Evolutionary conservation across 2,113 vertebrate species (phyloP).

Genomic region (Lagopus muta): DNA sequence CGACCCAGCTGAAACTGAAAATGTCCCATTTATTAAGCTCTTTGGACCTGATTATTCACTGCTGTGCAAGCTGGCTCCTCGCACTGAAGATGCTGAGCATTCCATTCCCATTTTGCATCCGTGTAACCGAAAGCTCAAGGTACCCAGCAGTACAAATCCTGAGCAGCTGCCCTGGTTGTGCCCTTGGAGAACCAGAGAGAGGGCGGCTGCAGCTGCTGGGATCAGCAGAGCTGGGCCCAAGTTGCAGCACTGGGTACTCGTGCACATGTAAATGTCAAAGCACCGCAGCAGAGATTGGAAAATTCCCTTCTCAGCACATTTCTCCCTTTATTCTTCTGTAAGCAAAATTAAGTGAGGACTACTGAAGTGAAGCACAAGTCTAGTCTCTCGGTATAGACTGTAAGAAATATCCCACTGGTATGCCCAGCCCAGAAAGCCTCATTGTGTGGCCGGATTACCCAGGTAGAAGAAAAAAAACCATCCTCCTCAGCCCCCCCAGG

Average conservation of each 20-base stretch:
- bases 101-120: background rate
- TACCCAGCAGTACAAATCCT: background rate
- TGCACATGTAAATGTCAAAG: background rate
- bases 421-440: background rate
- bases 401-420: background rate
- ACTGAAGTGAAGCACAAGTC: background rate
- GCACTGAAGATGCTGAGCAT: background rate
- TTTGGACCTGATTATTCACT: background rate
- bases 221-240: background rate
- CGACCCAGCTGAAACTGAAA: slow-evolving; percentile 24
- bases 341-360: background rate
- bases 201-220: background rate
- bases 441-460: background rate
- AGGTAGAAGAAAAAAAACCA: slow-evolving; percentile 24
- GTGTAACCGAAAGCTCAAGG: background rate
- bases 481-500: background rate
- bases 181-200: rapidly evolving
- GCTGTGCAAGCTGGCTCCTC: background rate
- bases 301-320: slow-evolving; percentile 1
- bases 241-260: background rate
- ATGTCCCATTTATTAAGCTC: background rate
- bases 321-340: background rate
- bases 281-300: background rate
- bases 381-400: background rate
- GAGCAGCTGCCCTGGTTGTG: background rate